phyloP scores from a whole-genome alignment of 2,113 vertebrate species.

The Xenus cinereus region DNA sequence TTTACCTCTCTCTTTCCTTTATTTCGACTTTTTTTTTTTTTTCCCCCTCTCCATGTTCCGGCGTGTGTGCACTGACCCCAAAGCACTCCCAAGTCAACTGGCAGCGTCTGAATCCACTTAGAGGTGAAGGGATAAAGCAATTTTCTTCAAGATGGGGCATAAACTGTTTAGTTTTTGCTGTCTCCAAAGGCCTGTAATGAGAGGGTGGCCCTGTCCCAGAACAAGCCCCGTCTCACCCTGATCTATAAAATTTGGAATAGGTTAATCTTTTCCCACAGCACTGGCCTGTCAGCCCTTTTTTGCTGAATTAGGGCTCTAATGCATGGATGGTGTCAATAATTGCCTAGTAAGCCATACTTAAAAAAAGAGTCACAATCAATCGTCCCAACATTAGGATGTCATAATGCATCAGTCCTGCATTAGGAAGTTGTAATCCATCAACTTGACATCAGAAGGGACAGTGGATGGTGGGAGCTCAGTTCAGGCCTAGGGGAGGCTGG shows the following conservation, averaged over 20 bases:
- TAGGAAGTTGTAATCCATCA: slow-evolving; percentile 62
- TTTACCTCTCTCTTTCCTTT: slow-evolving; percentile 51
- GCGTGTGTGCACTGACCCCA: slow-evolving; percentile 70
- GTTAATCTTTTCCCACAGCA: slow-evolving; percentile 38
- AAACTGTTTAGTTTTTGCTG: slow-evolving; percentile 71
- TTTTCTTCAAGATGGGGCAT: slow-evolving; percentile 72
- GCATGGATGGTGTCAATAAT: slow-evolving; percentile 43
- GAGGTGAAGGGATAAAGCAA: slow-evolving; percentile 75
- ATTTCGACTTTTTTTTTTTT: neutral
- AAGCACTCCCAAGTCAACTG: slow-evolving; percentile 68
- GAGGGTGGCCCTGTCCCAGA: slow-evolving; percentile 46
- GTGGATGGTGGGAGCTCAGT: slow-evolving; percentile 11
- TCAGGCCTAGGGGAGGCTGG: neutral
- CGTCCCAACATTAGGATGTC: slow-evolving; percentile 63
- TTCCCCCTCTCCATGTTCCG: neutral
- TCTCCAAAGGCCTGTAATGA: slow-evolving; percentile 69
- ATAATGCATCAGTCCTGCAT: slow-evolving; percentile 56
- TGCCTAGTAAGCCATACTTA: slow-evolving; percentile 64
- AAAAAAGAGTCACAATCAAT: slow-evolving; percentile 66
- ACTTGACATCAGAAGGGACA: slow-evolving; percentile 34
- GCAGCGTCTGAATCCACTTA: slow-evolving; percentile 76
- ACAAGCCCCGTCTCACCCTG: slow-evolving; percentile 21
- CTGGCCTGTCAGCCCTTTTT: slow-evolving; percentile 22
- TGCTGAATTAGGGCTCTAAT: slow-evolving; percentile 48
- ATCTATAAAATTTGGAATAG: slow-evolving; percentile 55